Evolutionary conservation across 2,888 invertebrate genomes (phyloP), one percentile per base, ranked within the genome.

Genomic region (Lathronympha strigana): DNA sequence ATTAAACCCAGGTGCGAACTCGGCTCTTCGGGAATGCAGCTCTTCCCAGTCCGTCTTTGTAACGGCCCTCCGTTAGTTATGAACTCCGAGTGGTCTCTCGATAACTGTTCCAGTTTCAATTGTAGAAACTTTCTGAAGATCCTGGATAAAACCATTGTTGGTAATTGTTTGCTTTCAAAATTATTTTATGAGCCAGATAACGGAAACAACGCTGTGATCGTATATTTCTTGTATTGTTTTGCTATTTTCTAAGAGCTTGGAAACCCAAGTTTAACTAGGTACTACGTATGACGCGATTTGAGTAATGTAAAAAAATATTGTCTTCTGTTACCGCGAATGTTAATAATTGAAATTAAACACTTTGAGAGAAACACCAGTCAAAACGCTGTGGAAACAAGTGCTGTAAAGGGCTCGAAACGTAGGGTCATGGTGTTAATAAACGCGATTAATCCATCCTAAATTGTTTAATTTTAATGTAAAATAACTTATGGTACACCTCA

Each of bases 21-120:
- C 36, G 40, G 55, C 64, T 57, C 47, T 9, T 33, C 21, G 57
- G 64, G 75, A 80, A 82, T 81, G 80, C 77, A 75, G 75, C 73
- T 76, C 72, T 75, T 73, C 70, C 54, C 69, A 69, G 75, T 79
- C 81, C 79, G 77, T 84, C 83, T 81, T 82, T 79, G 81, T 86
- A 85, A 86, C 85, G 83, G 84, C 76, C 74, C 72, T 75, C 72
- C 71, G 78, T 82, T 79, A 83, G 81, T 81, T 87, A 86, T 82
- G 80, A 82, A 79, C 79, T 76, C 74, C 74, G 75, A 73, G 73
- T 72, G 74, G 71, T 75, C 73, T 76, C 79, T 69, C 73, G 66
- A 61, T 66, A 68, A 69, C 62, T 66, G 67, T 69, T 69, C 66
- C 66, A 71, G 80, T 78, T 83, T 81, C 80, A 80, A 80, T 81